Conservation (phyloP, 2,113 vertebrate species). For the Nothocercus julius region DNA sequence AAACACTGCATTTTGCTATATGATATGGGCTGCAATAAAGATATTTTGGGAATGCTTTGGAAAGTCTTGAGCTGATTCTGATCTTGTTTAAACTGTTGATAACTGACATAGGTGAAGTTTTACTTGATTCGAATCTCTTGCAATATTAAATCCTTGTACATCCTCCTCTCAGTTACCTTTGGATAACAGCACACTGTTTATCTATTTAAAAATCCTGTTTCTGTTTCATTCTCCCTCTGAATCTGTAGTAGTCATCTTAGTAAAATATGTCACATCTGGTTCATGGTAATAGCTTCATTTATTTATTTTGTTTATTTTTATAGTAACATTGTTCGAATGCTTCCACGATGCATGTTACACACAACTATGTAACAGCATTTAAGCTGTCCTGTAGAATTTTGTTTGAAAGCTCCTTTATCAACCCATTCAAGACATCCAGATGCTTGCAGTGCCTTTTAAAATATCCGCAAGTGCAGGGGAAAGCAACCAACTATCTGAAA, state of each 20-base stretch:
- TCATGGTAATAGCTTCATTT: background rate
- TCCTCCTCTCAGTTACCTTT: background rate
- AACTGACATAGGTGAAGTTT: background rate
- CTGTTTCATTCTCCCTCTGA: background rate
- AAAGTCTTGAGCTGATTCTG: background rate
- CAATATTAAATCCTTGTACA: background rate
- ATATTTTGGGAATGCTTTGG: background rate
- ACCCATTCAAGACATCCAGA: fast-evolving
- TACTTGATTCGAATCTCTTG: background rate
- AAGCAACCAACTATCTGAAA: background rate
- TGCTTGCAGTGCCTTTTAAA: background rate
- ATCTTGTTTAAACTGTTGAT: background rate
- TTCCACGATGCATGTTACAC: background rate
- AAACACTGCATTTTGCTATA: background rate
- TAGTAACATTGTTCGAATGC: background rate
- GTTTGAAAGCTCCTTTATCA: background rate
- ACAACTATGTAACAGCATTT: background rate
- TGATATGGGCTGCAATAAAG: background rate
- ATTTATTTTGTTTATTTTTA: background rate
- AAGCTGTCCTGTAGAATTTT: background rate
- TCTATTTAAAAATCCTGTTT: background rate
- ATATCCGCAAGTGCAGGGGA: background rate
- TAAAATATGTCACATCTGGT: background rate
- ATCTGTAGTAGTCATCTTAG: background rate
- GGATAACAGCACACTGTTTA: background rate